These are phyloP conservation scores for Gavia stellata DNA, from an alignment of 2,113 vertebrate genomes.

Conservation along the genomic window DNA sequence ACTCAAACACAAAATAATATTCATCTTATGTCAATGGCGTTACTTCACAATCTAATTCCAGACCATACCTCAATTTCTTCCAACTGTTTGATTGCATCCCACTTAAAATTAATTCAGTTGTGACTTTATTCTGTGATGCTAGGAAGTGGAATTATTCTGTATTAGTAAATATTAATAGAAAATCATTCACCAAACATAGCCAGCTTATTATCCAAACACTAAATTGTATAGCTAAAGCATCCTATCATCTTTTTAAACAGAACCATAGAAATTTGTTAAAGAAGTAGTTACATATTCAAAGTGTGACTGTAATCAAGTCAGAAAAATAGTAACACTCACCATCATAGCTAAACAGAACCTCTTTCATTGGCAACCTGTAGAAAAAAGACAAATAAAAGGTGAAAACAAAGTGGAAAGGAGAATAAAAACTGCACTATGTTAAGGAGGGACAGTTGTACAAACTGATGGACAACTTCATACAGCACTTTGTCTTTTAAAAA, in stretches of 20 bases:
- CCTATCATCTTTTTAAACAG: not conserved
- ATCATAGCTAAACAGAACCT: slow-evolving; percentile 13
- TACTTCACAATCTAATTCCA: not conserved
- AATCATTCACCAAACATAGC: not conserved
- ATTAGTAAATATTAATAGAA: not conserved
- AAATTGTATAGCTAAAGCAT: not conserved
- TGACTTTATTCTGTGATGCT: not conserved
- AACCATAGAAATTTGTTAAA: not conserved
- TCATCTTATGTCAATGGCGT: not conserved
- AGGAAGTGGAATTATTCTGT: not conserved
- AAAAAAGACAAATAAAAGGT: not conserved
- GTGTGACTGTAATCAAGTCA: not conserved
- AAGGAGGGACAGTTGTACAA: not conserved
- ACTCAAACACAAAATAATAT: not conserved
- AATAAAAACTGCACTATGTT: not conserved
- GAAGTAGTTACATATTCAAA: not conserved
- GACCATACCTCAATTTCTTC: not conserved
- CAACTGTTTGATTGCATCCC: not conserved
- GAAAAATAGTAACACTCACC: not conserved
- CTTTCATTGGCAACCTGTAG: not conserved
- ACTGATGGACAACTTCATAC: not conserved
- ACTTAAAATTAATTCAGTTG: not conserved
- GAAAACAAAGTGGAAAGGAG: not conserved
- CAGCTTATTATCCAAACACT: not conserved
- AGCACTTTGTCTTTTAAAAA: not conserved